phyloP scores from a whole-genome alignment of 2,797 vertebrate genomes.

The Sebastes jordani region DNA sequence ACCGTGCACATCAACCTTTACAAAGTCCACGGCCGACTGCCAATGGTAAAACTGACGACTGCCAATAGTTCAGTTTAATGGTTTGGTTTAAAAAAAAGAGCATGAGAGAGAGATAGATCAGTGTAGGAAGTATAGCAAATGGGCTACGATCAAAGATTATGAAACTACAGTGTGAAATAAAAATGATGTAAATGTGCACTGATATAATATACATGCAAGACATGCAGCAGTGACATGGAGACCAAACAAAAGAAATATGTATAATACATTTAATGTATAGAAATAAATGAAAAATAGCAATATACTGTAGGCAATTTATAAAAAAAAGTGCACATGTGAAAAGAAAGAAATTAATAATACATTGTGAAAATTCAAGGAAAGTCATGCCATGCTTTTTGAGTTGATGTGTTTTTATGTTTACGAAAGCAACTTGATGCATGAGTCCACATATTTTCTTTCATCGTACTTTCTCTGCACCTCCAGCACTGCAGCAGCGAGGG shows the following conservation, averaged over 20 bases:
- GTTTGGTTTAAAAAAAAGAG: background rate
- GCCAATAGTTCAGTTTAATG: background rate
- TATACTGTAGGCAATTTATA: background rate
- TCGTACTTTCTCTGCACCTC: background rate
- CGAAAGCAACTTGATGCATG: slow-evolving; percentile 1
- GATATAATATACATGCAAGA: background rate
- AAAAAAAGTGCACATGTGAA: background rate
- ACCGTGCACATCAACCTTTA: slow-evolving; percentile 96
- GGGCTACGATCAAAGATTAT: background rate
- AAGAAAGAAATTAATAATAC: background rate
- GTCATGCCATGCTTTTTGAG: background rate
- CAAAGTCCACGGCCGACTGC: slow-evolving; percentile 97
- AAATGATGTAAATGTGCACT: background rate
- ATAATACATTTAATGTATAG: background rate
- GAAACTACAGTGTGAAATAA: background rate
- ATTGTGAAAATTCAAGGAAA: background rate
- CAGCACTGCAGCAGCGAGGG: slow-evolving; percentile 94
- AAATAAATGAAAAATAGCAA: background rate
- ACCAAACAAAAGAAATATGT: background rate
- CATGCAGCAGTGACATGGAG: background rate
- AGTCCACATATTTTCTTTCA: slow-evolving; percentile 11
- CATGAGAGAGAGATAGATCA: background rate
- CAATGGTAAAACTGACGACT: slow-evolving; percentile 84
- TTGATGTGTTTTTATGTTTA: slow-evolving; percentile 2
- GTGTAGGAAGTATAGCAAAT: background rate